These are phyloP conservation scores for Cebidichthys violaceus DNA, from an alignment of 2,113 vertebrate genomes.

Conservation along the genomic window DNA sequence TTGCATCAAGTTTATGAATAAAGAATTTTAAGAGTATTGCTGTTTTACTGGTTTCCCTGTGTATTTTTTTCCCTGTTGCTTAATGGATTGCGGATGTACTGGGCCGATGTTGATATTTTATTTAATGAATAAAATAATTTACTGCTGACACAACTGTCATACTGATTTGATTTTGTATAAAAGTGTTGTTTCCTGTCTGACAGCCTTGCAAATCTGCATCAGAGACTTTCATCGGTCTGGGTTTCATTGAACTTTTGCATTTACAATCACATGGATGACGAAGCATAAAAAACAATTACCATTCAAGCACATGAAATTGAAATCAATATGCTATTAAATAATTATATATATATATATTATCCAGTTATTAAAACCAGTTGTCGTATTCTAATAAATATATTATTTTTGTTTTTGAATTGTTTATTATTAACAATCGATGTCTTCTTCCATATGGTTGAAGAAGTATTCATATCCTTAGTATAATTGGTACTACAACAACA, in stretches of 20 bases:
- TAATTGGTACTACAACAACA: too few relatives aligned
- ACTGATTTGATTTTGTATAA: constrained; percentile 1
- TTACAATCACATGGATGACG: background rate
- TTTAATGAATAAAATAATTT: constrained; percentile 1
- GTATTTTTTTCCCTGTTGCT: constrained; percentile 15
- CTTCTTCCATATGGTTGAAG: background rate
- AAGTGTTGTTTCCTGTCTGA: constrained; percentile 6
- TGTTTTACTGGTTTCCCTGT: constrained; percentile 25
- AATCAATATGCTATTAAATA: background rate
- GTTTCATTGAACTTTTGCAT: background rate
- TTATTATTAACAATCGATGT: background rate
- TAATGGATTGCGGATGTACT: background rate
- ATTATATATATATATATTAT: background rate
- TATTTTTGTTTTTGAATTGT: background rate
- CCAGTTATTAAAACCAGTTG: background rate
- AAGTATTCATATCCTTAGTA: background rate
- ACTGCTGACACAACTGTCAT: background rate
- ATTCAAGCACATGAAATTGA: background rate
- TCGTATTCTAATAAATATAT: background rate
- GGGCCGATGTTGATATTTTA: constrained; percentile 11
- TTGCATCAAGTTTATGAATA: constrained; percentile 91
- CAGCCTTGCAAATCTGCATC: background rate
- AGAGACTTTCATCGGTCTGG: background rate
- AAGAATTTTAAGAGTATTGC: constrained; percentile 83
- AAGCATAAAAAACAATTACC: background rate